Evolutionary conservation across 2,113 vertebrate species (phyloP).

Genomic region (Ptilorrhoa leucosticta): DNA sequence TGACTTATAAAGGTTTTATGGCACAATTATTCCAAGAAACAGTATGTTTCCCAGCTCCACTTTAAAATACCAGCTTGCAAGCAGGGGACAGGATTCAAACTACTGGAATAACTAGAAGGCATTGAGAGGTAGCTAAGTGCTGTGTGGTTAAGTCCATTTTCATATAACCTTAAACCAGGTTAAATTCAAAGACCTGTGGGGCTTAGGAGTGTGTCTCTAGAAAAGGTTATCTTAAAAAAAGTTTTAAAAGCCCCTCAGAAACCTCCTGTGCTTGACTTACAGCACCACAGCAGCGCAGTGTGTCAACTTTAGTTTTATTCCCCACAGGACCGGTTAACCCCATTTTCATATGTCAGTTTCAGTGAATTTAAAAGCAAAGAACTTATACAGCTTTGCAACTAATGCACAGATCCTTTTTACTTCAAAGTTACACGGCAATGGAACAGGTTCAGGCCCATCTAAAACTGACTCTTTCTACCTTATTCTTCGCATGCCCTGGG

Average conservation of each 20-base stretch:
- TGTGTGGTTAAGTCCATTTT: background rate
- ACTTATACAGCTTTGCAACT: background rate
- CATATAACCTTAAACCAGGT: background rate
- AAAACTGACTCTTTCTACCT: background rate
- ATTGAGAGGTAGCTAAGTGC: background rate
- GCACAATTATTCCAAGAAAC: background rate
- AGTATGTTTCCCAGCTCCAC: background rate
- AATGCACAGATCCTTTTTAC: fast-evolving
- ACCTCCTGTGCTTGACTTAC: background rate
- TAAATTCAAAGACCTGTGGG: background rate
- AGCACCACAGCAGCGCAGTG: background rate
- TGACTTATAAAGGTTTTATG: background rate
- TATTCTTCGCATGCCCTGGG: background rate
- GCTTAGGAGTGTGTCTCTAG: background rate
- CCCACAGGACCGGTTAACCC: background rate
- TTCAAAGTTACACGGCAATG: background rate
- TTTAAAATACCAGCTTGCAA: background rate
- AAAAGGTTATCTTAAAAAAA: background rate
- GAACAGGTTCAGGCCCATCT: background rate
- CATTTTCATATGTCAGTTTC: background rate
- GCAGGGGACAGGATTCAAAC: background rate
- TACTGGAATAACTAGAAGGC: background rate
- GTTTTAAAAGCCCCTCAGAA: background rate
- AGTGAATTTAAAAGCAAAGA: background rate
- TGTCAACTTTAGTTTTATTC: background rate